Base-by-base conservation (phyloP, 23 tunicate genomes). In the Corella eumyota region DNA sequence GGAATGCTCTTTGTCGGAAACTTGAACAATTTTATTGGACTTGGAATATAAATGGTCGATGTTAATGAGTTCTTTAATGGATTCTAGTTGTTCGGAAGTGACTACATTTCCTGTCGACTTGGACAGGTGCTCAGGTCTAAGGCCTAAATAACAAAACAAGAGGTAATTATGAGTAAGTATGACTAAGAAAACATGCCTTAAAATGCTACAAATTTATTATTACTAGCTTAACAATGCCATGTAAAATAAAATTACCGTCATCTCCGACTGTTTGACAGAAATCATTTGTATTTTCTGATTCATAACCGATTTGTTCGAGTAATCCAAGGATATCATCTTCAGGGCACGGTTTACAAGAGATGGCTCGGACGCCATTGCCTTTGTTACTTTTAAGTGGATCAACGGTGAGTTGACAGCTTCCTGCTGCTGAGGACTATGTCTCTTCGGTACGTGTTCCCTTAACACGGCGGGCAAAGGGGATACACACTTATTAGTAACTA, bases 341-440 rank as follows among this genome's bases (percentile, higher is more conserved):
- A 2, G 37, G 59, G 52, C 38, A n/a, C 20, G 36, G 22, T 51
- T 27, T 7, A 5, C 22, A 27, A 51, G 57, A 7, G 15, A 5
- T 9, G 64, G 73, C 35, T 45, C 17, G 37, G 61, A 47, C 72
- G 32, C 34, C 36, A 30, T 64, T 30, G 72, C 23, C 71, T 30
- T 29, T 32, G 68, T 53, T 24, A 45, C 69, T 54, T 55, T 54
- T 59, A 74, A 85, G 85, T 66, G 95, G 95, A 85, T 85, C 95
- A 71, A 73, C 85, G 73, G 34, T 34, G 67, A 62, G 40, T 76
- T 85, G 85, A 77, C 95, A 85, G 95, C 85, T 70, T 85, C 95
- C 95, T 85, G 95, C 95, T 85, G 95, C 95, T 62, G 95, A 85
- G 95, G 95, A 76, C 28, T 47, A 49, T 50, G 79, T 85, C 80